Evolutionary conservation across 2,888 invertebrate genomes (phyloP), one percentile per base, ranked within the genome.

Genomic region (Pterostichus niger): DNA sequence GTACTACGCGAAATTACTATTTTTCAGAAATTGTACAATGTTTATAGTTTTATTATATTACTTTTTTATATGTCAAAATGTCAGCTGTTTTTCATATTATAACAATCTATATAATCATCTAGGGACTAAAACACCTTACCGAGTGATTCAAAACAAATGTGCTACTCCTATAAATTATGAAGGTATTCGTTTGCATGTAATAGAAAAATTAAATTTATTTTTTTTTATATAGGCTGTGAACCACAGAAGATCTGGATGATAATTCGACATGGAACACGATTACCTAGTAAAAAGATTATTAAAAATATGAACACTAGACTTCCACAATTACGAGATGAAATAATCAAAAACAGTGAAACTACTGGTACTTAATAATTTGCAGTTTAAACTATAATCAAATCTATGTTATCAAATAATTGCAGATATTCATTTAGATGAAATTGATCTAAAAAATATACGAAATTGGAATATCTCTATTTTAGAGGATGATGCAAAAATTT

Each of bases 191-290:
- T n/a, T 80, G 78, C 71, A 77, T 76, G 11, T 82, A 84, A 33
- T 80, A 83, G 77, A 83, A 83, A 7, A 83, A 49, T 54, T 40
- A 71, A 71, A 10, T 40, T n/a, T 46, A 9, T 2, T n/a, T 59
- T 59, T 56, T 56, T 1, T 9, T 6, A 11, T 11, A 10, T 64
- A 71, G 88, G 88, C 52, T 89, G 89, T 84, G 82, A 81, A 15
- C 86, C 89, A 15, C 85, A 82, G 35, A 94, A 95, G 88, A 93
- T 95, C 84, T 96, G 96, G 96, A 92, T 95, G 89, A 86, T 96
- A 17, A 89, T 94, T 52, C 92, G 96, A 5, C 96, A 96, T 90
- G 96, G 96, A 3, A 94, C 95, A n/a, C 92, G 96, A 85, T 92
- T 93, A 88, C 96, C 96, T 0, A 92, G 93, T 85, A 88, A 89